Base-by-base conservation (phyloP, 2,888 invertebrate genomes). In the Ecliptopera silaceata region DNA sequence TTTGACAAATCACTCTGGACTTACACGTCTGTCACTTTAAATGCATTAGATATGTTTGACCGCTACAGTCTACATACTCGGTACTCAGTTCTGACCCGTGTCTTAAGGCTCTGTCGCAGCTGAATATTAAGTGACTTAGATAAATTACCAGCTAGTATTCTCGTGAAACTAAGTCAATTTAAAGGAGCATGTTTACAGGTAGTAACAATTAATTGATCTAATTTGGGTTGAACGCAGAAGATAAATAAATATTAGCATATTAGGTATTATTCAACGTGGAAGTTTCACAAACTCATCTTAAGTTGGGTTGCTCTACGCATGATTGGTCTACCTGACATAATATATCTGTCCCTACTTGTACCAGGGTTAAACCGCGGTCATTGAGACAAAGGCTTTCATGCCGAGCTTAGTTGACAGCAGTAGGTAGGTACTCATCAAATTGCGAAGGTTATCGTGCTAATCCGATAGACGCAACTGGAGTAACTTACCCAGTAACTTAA, bases 1-100 rank as follows among this genome's bases (percentile, higher is more conserved):
- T 29, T 36, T 59, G 59, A 62, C 49, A 56, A 56, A 61, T 64
- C 58, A 52, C 47, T 31, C 32, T 45, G 32, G 41, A 38, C 34
- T 52, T 45, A 29, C 44, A 44, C 43, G 43, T 48, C n/a, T 13
- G 26, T 39, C 10, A 44, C 29, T 11, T 45, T 39, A n/a, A 17
- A n/a, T 6, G 36, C 36, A 15, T 26, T 4, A 26, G 26, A 1
- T 26, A 26, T 20, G 34, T 13, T 31, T 18, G 11, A 39, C 11
- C 15, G 31, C 31, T 22, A 29, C 11, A n/a, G 15, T 15, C 29
- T 42, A 4, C n/a, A n/a, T n/a, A n/a, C n/a, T n/a, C n/a, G n/a
- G n/a, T n/a, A n/a, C n/a, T n/a, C n/a, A n/a, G n/a, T n/a, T n/a
- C n/a, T n/a, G n/a, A n/a, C n/a, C n/a, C n/a, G n/a, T n/a, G n/a